Evolutionary conservation across 2,113 vertebrate species (phyloP).

Genomic region (Erpornis zantholeuca): DNA sequence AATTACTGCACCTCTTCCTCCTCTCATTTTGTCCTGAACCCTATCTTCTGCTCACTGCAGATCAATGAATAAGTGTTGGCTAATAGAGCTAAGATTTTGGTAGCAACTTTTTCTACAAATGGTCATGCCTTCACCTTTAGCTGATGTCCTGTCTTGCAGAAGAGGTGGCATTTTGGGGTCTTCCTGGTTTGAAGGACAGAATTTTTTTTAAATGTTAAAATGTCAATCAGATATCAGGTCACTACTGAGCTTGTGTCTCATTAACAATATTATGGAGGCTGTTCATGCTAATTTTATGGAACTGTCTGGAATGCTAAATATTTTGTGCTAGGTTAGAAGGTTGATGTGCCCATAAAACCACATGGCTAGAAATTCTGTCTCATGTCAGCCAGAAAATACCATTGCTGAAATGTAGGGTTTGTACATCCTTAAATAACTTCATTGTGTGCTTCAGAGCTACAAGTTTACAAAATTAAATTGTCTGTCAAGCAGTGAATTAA

Average conservation of each 20-base stretch:
- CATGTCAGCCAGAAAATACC: not conserved
- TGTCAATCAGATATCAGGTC: not conserved
- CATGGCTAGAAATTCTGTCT: not conserved
- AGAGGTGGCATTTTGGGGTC: conserved; percentile 22
- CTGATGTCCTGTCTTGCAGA: not conserved
- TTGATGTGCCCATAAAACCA: not conserved
- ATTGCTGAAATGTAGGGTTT: not conserved
- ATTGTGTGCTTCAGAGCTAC: not conserved
- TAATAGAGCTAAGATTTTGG: not conserved
- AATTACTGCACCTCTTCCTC: not conserved
- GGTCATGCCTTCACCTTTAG: not conserved
- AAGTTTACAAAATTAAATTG: not conserved
- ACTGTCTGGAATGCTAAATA: not conserved
- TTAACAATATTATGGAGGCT: not conserved
- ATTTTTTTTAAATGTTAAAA: not conserved
- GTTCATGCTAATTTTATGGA: not conserved
- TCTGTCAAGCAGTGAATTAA: not conserved
- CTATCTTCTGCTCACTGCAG: not conserved
- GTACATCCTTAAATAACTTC: not conserved
- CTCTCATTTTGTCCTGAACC: not conserved
- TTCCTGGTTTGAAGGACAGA: not conserved
- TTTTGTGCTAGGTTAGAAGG: not conserved
- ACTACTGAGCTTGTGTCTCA: not conserved
- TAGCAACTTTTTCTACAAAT: not conserved
- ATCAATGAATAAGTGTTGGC: not conserved